phyloP scores from a whole-genome alignment of 2,797 vertebrate genomes.

The Artibeus jamaicensis region DNA sequence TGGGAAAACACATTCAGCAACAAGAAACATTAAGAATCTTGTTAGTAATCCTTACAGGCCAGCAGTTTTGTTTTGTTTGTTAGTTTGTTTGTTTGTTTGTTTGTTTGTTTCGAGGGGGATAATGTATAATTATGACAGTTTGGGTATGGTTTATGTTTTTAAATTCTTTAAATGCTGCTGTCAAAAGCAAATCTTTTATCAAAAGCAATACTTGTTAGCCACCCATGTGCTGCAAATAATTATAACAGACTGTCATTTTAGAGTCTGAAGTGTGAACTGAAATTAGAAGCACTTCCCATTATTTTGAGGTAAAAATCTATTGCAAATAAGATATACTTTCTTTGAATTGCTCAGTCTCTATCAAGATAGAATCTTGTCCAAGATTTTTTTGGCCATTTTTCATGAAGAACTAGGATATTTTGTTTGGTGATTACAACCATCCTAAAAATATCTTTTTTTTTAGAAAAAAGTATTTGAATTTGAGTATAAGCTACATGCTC shows the following conservation, averaged over 20 bases:
- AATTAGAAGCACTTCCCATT: neutral
- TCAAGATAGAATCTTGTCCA: neutral
- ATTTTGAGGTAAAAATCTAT: neutral
- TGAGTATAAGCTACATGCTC: neutral
- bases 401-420: neutral
- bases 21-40: neutral
- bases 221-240: neutral
- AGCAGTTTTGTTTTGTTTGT: neutral
- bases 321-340: neutral
- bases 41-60: neutral
- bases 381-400: neutral
- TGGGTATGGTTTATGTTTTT: neutral
- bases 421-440: neutral
- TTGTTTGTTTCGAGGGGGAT: neutral
- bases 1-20: neutral
- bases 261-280: neutral
- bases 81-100: too few species aligned
- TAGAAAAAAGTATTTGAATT: neutral
- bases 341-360: neutral
- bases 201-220: neutral
- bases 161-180: neutral
- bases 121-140: neutral
- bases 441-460: neutral
- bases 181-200: neutral
- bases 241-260: neutral